Conservation (phyloP, 2,797 vertebrate genomes). For the Brachymystax lenok region DNA sequence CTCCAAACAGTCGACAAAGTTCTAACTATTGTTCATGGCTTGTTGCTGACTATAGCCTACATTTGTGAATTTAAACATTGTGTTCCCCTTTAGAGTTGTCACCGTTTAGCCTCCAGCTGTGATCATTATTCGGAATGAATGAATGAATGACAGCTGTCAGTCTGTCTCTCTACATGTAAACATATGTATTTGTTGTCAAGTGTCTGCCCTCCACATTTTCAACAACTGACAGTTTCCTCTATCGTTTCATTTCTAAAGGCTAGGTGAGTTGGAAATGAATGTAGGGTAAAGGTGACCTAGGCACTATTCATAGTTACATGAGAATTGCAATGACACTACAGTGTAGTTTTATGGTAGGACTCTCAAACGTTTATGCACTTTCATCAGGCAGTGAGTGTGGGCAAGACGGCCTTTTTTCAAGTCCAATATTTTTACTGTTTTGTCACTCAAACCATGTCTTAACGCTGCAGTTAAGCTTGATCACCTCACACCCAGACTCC, state of each 20-base stretch:
- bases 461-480: no score
- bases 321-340: not conserved
- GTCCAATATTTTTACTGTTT: no score
- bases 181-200: not conserved
- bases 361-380: not conserved
- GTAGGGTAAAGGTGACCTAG: conserved; percentile 31
- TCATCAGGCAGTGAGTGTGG: not conserved
- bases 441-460: not conserved
- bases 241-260: not conserved
- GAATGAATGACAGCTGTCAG: not conserved
- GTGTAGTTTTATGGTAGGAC: not conserved
- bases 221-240: not conserved
- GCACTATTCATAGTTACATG: not conserved
- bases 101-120: not conserved
- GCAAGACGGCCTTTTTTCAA: no score
- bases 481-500: not conserved
- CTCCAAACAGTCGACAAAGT: not conserved
- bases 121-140: not conserved
- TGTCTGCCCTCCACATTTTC: not conserved
- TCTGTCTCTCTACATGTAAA: not conserved
- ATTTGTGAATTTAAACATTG: no score
- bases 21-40: not conserved
- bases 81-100: not conserved
- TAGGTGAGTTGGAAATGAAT: not conserved
- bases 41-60: no score